Percentiles rank a stretch among this genome's conserved stretches.
Evolutionary conservation across 2,888 invertebrate genomes (phyloP).

Genomic region (Lithophane socia): DNA sequence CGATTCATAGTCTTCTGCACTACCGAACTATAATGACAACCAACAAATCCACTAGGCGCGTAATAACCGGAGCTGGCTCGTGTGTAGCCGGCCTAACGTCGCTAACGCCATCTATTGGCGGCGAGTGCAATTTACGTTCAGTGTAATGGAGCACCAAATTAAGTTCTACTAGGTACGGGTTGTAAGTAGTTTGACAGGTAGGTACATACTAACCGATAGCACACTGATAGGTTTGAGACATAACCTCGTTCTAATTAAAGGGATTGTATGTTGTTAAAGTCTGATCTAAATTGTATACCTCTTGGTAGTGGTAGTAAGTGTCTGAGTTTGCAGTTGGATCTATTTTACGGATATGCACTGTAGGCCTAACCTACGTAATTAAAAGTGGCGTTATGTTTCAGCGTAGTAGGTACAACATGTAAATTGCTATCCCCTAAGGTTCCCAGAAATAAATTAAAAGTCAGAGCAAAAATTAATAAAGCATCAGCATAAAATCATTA

Average conservation of each 20-base stretch:
- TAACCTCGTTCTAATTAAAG: slow-evolving; percentile 10
- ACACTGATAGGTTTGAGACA: not conserved
- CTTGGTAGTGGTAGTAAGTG: too few relatives aligned
- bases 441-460: not conserved
- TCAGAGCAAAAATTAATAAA: not conserved
- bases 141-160: slow-evolving; percentile 62
- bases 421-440: too few relatives aligned
- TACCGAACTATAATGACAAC: slow-evolving; percentile 34
- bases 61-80: slow-evolving; percentile 22
- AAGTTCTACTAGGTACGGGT: slow-evolving; percentile 40
- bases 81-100: slow-evolving; percentile 31
- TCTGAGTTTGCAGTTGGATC: not conserved
- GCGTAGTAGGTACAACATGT: not conserved
- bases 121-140: slow-evolving; percentile 55
- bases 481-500: not conserved
- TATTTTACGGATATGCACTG: not conserved
- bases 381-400: too few relatives aligned
- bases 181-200: slow-evolving; percentile 5
- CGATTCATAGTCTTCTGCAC: slow-evolving; percentile 46
- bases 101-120: slow-evolving; percentile 40
- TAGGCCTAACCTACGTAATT: too few relatives aligned
- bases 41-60: slow-evolving; percentile 19
- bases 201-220: not conserved
- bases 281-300: not conserved
- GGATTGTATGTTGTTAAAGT: slow-evolving; percentile 2